phyloP scores from a whole-genome alignment of 1,140 invertebrate genomes.

The Bombus affinis region DNA sequence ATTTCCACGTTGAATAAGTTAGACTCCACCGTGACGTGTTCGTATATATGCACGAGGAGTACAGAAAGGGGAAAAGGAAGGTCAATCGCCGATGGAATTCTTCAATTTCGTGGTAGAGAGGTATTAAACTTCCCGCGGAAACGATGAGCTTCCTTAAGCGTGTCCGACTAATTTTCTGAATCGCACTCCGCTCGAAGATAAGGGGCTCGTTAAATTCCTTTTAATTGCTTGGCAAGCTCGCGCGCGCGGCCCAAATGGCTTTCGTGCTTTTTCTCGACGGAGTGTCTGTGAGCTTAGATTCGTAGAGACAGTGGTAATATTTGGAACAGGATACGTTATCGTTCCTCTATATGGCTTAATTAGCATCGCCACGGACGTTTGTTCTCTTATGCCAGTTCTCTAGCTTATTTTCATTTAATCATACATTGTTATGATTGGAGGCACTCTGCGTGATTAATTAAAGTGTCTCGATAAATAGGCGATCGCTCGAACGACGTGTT shows the following conservation, averaged over 20 bases:
- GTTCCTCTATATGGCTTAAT: neutral
- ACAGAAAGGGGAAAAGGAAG: neutral
- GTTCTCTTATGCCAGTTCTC: no score
- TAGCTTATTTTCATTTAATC: neutral
- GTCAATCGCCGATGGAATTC: slow-evolving; percentile 59
- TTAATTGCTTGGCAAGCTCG: slow-evolving; percentile 58
- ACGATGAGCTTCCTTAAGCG: slow-evolving; percentile 68
- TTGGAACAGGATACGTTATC: neutral
- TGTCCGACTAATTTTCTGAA: slow-evolving; percentile 68
- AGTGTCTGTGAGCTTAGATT: neutral
- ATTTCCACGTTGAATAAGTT: slow-evolving; percentile 51
- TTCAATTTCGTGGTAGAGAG: slow-evolving; percentile 63
- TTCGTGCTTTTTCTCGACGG: slow-evolving; percentile 32
- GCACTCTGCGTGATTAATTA: slow-evolving; percentile 17
- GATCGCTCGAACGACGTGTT: slow-evolving; percentile 35
- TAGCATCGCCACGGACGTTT: neutral
- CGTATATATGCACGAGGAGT: neutral
- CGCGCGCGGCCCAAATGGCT: neutral
- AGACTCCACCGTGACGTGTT: slow-evolving; percentile 51
- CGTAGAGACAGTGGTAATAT: neutral
- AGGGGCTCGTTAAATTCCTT: slow-evolving; percentile 61
- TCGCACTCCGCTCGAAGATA: slow-evolving; percentile 50
- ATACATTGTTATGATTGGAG: neutral
- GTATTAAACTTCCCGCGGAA: slow-evolving; percentile 61
- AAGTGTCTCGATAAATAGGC: neutral